These are phyloP conservation scores for Acromyrmex heyeri DNA, from an alignment of 1,140 invertebrate genomes.

Conservation along the genomic window DNA sequence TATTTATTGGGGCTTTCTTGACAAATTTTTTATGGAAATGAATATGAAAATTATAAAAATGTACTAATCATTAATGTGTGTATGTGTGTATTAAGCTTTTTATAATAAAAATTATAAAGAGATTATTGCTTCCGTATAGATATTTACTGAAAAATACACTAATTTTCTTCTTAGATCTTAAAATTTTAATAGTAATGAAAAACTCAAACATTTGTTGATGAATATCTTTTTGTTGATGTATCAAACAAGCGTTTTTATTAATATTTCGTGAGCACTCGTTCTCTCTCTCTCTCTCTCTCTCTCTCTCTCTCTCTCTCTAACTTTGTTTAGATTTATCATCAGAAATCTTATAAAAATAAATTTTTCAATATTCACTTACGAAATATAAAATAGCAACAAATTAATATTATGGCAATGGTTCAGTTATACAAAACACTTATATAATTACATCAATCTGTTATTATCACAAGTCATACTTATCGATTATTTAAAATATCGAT, in stretches of 20 bases:
- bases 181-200: neutral
- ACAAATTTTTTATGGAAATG: neutral
- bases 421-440: conserved; percentile 17
- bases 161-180: neutral
- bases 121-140: neutral
- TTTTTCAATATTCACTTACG: neutral
- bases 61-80: neutral
- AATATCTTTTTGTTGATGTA: neutral
- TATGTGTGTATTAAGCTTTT: neutral
- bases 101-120: neutral
- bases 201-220: neutral
- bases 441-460: conserved; percentile 5
- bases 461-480: neutral
- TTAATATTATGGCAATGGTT: neutral
- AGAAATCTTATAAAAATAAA: conserved; percentile 14
- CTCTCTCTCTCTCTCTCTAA: neutral
- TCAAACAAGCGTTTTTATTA: neutral
- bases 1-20: neutral
- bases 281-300: no score
- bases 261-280: neutral
- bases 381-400: neutral
- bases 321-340: neutral
- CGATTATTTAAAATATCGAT: neutral
- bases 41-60: conserved; percentile 15
- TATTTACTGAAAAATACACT: neutral